Evolutionary conservation across 2,113 vertebrate genomes (phyloP).

Genomic region (Rynchops niger): DNA sequence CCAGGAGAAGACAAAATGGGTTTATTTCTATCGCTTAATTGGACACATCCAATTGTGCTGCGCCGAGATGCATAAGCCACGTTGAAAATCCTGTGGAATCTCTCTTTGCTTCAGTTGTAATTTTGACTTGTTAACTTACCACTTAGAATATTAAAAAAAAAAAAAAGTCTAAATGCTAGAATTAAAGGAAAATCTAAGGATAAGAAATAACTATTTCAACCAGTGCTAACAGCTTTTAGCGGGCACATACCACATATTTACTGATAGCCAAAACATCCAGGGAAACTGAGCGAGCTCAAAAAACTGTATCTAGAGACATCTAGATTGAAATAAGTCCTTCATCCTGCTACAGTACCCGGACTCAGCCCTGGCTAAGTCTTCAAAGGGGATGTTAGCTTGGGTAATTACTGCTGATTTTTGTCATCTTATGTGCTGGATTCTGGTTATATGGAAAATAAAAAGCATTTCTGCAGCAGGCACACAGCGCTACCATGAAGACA

Average conservation of each 20-base stretch:
- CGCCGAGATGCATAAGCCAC: not conserved
- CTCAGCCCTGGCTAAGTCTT: not conserved
- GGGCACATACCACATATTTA: not conserved
- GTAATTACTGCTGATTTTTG: not conserved
- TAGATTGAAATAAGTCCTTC: accelerated
- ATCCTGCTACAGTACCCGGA: not conserved
- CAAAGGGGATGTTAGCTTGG: too few species aligned
- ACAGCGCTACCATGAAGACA: accelerated
- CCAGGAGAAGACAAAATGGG: not conserved
- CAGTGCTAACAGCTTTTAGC: not conserved
- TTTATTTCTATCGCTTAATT: not conserved
- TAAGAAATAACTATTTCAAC: not conserved
- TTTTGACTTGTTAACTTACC: not conserved
- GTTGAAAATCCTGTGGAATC: not conserved
- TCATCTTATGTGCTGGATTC: not conserved
- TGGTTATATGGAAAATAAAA: accelerated
- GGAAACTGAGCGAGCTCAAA: not conserved
- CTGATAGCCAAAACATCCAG: not conserved
- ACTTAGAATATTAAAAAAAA: not conserved
- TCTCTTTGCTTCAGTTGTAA: not conserved
- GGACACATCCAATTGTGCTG: accelerated
- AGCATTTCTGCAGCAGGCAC: not conserved
- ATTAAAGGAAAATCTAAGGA: not conserved
- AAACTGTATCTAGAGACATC: not conserved
- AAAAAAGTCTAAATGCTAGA: not conserved